These are phyloP conservation scores for Poecilia picta DNA, from an alignment of 2,797 vertebrate species.

Conservation along the genomic window DNA sequence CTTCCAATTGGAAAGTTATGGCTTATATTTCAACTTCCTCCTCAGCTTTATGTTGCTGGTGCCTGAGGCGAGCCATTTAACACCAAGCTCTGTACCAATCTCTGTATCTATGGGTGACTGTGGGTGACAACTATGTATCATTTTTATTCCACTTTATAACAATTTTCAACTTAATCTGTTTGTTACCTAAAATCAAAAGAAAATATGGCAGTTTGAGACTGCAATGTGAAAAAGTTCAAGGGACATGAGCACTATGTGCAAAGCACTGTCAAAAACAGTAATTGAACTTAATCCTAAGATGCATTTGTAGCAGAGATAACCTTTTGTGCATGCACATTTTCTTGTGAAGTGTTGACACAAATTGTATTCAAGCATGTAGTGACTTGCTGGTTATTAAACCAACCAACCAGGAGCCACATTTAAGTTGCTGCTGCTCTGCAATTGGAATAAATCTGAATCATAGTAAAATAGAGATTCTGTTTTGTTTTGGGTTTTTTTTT, in stretches of 20 bases:
- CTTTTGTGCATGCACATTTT: conserved; percentile 65
- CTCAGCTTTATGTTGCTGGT: neutral
- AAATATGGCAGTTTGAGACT: neutral
- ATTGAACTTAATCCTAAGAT: conserved; percentile 46
- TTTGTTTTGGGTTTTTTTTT: neutral
- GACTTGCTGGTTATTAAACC: conserved; percentile 66
- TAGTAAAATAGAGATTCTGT: conserved; percentile 2
- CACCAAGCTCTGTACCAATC: neutral
- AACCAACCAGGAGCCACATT: conserved; percentile 53
- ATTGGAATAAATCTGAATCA: conserved; percentile 28
- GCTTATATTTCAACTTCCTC: neutral
- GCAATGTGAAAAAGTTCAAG: neutral
- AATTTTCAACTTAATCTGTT: neutral
- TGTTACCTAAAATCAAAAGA: neutral
- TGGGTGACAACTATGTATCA: neutral
- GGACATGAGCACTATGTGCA: neutral
- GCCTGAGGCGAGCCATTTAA: neutral
- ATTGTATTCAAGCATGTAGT: conserved; percentile 72
- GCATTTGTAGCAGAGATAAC: conserved; percentile 68
- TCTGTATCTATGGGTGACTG: neutral
- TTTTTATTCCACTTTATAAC: neutral
- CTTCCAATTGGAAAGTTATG: neutral
- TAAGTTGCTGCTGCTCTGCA: conserved; percentile 44
- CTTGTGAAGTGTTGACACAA: conserved; percentile 75
- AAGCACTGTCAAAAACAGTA: neutral